phyloP scores from a whole-genome alignment of 2,113 vertebrate species.

The Rhynchomys soricoides region DNA sequence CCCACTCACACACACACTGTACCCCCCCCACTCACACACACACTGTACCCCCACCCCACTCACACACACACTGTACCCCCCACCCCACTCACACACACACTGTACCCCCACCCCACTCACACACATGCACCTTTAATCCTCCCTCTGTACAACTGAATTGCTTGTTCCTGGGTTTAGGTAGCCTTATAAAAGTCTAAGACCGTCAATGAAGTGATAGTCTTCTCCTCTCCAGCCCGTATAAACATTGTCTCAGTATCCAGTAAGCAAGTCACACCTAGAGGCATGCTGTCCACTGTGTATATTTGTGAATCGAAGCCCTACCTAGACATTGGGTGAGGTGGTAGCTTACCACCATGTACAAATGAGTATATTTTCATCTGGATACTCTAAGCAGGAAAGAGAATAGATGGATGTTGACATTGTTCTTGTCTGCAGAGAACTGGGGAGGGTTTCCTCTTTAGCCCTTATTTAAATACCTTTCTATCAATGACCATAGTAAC shows the following conservation, averaged over 20 bases:
- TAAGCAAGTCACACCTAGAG: background rate
- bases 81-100: no score
- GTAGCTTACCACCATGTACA: background rate
- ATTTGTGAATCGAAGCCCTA: background rate
- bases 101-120: background rate
- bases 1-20: background rate
- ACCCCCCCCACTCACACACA: background rate
- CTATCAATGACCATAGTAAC: background rate
- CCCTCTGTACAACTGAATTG: background rate
- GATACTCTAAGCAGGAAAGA: background rate
- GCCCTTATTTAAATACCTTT: conserved; percentile 14
- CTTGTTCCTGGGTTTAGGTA: conserved; percentile 8
- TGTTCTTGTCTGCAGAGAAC: background rate
- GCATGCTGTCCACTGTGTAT: background rate
- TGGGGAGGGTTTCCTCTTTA: background rate
- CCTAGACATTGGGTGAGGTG: background rate
- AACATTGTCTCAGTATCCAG: background rate
- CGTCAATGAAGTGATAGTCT: background rate
- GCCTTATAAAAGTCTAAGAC: conserved; percentile 22
- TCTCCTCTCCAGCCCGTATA: background rate
- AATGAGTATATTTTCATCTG: background rate
- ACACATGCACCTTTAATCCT: background rate
- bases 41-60: background rate
- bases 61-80: background rate
- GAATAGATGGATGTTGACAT: background rate